phyloP scores from a whole-genome alignment of 2,888 invertebrate species.

The Coenonympha arcania region DNA sequence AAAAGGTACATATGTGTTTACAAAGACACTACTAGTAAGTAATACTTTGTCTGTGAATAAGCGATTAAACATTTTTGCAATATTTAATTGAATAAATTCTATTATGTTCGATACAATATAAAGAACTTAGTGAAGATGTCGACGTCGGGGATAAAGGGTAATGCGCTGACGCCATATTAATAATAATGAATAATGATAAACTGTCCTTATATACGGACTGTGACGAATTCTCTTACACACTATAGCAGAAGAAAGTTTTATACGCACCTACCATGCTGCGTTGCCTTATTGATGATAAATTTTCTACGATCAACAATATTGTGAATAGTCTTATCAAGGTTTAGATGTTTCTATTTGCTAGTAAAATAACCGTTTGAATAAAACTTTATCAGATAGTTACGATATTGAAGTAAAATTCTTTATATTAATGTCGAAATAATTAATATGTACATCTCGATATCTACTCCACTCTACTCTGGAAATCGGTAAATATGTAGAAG shows the following conservation, averaged over 20 bases:
- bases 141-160: background rate
- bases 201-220: slow-evolving; percentile 9
- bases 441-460: no score
- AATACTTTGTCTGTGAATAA: background rate
- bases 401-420: no score
- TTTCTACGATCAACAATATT: background rate
- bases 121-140: no score
- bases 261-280: background rate
- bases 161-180: background rate
- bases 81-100: background rate
- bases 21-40: background rate
- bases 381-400: background rate
- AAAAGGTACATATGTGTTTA: background rate
- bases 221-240: slow-evolving; percentile 12
- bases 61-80: background rate
- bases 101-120: background rate
- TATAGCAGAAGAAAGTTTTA: background rate
- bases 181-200: slow-evolving; percentile 9
- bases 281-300: slow-evolving; percentile 5
- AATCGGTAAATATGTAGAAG: no score
- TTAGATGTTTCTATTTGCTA: background rate
- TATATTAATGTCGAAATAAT: no score
- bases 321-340: background rate
- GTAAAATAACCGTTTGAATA: background rate
- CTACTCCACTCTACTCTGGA: no score